Base-by-base conservation (phyloP, 1,140 invertebrate species). In the Achroia grisella region DNA sequence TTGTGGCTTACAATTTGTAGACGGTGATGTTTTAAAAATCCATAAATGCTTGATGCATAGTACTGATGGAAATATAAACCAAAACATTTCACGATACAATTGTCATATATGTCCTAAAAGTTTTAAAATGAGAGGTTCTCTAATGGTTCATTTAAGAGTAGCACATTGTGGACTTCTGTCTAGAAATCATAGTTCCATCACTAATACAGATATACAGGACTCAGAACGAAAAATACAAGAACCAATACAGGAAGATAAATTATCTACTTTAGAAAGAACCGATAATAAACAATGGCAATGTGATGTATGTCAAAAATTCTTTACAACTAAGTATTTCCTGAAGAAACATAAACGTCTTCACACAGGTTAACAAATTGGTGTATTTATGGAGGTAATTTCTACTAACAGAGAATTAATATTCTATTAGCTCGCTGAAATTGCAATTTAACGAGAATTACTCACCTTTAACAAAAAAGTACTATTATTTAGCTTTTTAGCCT, bases 321-420 rank as follows among this genome's bases (percentile, higher is more conserved):
- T 95, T 68, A 95, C 94, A 1, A 96, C 94, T 5, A 96, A 95
- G 75, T 95, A 96, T 83, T 96, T 95, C 70, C 77, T 95, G 30
- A 95, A 95, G 80, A 96, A 96, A 81, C 94, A 96, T 68, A 94
- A 94, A 76, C 88, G 94, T 58, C 82, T 96, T 44, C 94, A 96
- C 67, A 91, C 90, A 71, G 89, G 89, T 90, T 75, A 81, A 69
- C 64, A 60, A 51, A 68, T 77, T 77, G 64, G 67, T 75, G 61
- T 80, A 59, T 32, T 71, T 67, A 56, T 63, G 56, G 67, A 80
- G 73, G 71, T 83, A 79, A 77, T 62, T 71, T 54, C 36, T 72
- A 78, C 71, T 72, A 74, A 75, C 68, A 52, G 46, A 57, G 37
- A 47, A 44, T 15, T 48, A 45, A 45, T 39, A 30, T 1, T 32